phyloP scores from a whole-genome alignment of 2,888 invertebrate species.

The Xanthia togata region DNA sequence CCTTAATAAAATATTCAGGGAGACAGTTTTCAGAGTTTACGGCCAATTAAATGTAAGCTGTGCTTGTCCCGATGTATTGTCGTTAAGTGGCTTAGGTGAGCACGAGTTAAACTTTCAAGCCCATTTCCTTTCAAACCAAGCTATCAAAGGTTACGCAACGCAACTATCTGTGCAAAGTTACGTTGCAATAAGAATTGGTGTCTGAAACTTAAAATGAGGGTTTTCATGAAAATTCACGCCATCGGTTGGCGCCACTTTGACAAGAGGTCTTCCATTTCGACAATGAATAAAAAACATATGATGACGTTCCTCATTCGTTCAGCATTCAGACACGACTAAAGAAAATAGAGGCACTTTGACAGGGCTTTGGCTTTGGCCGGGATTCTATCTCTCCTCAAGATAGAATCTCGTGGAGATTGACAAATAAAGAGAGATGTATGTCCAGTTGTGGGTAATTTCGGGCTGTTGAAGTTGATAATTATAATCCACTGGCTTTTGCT shows the following conservation, averaged over 20 bases:
- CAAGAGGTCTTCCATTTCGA: no score
- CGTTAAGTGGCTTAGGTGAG: conserved; percentile 18
- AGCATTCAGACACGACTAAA: no score
- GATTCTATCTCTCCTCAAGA: background rate
- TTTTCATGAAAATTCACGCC: no score
- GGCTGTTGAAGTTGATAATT: background rate
- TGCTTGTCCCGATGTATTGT: conserved; percentile 51
- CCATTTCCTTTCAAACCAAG: conserved; percentile 4
- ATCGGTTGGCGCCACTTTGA: no score
- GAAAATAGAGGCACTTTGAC: no score
- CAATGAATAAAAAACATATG: no score
- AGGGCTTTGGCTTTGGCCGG: background rate
- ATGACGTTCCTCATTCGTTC: no score
- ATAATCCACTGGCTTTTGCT: background rate
- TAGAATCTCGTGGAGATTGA: background rate
- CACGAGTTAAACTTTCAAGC: conserved; percentile 35
- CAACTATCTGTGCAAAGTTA: background rate
- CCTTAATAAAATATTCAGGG: conserved; percentile 32
- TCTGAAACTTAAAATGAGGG: background rate
- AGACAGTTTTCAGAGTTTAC: conserved; percentile 39
- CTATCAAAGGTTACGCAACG: background rate
- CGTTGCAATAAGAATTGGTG: background rate
- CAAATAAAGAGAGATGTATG: background rate
- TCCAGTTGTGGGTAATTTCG: background rate
- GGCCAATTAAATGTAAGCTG: conserved; percentile 49